phyloP scores from a whole-genome alignment of 1,140 invertebrate genomes.

The Pygmarrhopalites habei region DNA sequence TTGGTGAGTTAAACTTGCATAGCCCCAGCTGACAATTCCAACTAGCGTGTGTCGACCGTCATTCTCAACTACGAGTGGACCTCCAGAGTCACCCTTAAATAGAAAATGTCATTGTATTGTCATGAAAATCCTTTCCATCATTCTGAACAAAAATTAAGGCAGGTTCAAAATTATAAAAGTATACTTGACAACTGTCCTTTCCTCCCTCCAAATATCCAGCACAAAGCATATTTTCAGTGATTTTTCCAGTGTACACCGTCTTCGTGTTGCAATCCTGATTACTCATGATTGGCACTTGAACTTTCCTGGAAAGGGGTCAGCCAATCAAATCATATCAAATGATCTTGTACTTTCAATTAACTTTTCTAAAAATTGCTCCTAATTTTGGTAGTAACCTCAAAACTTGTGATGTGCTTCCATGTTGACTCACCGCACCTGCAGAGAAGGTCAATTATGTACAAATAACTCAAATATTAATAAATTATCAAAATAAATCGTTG shows the following conservation, averaged over 20 bases:
- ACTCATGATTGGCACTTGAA: slow-evolving; percentile 37
- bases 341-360: too few species aligned
- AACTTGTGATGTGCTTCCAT: too few species aligned
- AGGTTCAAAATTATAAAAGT: too few species aligned
- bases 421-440: too few species aligned
- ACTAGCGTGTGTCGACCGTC: slow-evolving; percentile 27
- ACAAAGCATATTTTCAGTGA: slow-evolving; percentile 54
- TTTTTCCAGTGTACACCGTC: slow-evolving; percentile 26
- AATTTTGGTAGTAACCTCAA: too few species aligned
- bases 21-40: slow-evolving; percentile 33
- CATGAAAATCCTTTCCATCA: not conserved
- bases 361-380: too few species aligned
- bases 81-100: slow-evolving; percentile 20
- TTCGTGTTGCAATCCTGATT: slow-evolving; percentile 33
- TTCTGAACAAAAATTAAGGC: not conserved
- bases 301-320: slow-evolving; percentile 33
- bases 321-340: too few species aligned
- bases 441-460: too few species aligned
- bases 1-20: not conserved
- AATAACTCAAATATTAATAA: too few species aligned
- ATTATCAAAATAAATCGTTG: too few species aligned
- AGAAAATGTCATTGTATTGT: not conserved
- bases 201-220: slow-evolving; percentile 68
- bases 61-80: slow-evolving; percentile 30
- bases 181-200: slow-evolving; percentile 70